Base-by-base conservation (phyloP, 1,140 invertebrate genomes). In the Zaprionus taronus region DNA sequence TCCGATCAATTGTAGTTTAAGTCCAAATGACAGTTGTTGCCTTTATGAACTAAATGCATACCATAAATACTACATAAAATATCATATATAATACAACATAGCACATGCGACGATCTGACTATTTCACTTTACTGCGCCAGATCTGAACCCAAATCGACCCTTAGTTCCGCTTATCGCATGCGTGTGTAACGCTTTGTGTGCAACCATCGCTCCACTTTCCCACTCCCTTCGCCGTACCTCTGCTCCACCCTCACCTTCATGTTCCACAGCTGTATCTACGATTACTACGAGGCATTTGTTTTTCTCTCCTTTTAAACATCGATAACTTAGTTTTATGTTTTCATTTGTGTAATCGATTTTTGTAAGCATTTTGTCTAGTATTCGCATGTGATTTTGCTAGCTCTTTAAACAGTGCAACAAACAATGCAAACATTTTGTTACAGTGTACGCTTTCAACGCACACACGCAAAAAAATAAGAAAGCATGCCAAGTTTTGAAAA, bases 401-500 rank as follows among this genome's bases (percentile, higher is more conserved):
- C 51, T 55, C 20, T 49, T 49, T 49, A 12, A 55, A 55, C 11
- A 56, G 26, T 56, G 24, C 41, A 47, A 47, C 41, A 47, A 56
- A 56, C 53, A 56, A 26, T 26, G 53, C 53, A 56, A 56, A 26
- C 53, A 56, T 61, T 80, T 70, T 62, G 72, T 62, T 72, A 66
- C 71, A 74, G 65, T 84, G 69, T 69, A 86, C 73, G 80, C 77
- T 89, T 86, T 78, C 15, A 80, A 61, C 67, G 77, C 77, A 87
- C 80, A 44, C 17, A 77, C 69, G 67, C 74, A 51, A 5, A 22
- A 22, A 20, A 55, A 58, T 62, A 41, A 44, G 41, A 47, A 17
- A n/a, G 83, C 84, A 89, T 89, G 81, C 51, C 53, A 71, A 49
- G 80, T 87, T 77, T 79, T 77, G 49, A 77, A 65, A 81, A 73